Conservation (phyloP, 1,140 invertebrate species). For the Coptotermes formosanus region DNA sequence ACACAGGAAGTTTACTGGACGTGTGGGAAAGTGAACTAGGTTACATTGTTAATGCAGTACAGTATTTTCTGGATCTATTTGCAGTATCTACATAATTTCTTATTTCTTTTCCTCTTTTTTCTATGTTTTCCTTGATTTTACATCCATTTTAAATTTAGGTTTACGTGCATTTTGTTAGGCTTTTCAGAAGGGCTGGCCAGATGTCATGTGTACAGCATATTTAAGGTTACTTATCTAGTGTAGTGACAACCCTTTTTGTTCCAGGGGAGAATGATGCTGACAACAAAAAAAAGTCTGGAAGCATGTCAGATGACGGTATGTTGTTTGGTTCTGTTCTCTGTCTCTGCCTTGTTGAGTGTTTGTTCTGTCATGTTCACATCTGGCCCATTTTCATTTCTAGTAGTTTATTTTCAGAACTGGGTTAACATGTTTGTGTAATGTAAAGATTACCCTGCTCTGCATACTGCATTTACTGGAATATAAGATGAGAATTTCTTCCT, state of each 20-base stretch:
- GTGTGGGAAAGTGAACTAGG: no score
- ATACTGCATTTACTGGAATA: no score
- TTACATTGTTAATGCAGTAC: no score
- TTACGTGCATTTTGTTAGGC: not conserved
- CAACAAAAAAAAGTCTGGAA: conserved; percentile 55
- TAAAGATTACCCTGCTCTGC: no score
- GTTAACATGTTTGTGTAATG: no score
- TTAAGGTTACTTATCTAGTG: no score
- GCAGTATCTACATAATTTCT: no score
- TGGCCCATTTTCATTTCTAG: no score
- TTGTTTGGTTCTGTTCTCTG: conserved; percentile 32
- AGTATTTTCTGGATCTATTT: no score
- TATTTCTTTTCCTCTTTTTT: not conserved
- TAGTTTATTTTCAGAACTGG: no score
- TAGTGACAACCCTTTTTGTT: not conserved
- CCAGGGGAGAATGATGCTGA: conserved; percentile 40
- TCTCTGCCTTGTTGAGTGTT: conserved; percentile 36
- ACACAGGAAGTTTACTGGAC: no score
- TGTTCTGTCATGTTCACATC: conserved; percentile 8
- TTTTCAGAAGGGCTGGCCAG: not conserved
- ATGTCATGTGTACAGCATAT: not conserved
- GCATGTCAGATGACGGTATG: conserved; percentile 45
- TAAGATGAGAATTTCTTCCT: no score
- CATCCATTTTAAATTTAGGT: conserved; percentile 34
- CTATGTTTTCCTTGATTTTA: conserved; percentile 23